phyloP scores from a whole-genome alignment of 2,888 invertebrate species.

The Mantis religiosa region DNA sequence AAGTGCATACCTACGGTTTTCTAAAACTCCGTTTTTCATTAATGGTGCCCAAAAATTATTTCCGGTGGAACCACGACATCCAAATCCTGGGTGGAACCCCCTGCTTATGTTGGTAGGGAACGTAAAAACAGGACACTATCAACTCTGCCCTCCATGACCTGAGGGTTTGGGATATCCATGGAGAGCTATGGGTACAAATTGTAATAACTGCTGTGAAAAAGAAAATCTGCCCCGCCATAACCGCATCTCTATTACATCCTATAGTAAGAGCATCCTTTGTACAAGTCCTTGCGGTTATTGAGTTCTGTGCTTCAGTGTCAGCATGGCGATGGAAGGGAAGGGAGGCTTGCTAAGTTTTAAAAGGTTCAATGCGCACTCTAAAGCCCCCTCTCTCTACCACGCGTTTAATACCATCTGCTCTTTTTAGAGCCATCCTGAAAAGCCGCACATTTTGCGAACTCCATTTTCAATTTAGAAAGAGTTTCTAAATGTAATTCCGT shows the following conservation, averaged over 20 bases:
- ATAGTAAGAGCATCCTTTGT: background rate
- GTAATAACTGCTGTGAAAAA: background rate
- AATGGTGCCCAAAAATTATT: too few relatives aligned
- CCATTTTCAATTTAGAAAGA: conserved; percentile 10
- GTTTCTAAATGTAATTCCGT: background rate
- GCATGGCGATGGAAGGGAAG: too few relatives aligned
- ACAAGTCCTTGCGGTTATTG: background rate
- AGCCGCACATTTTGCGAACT: background rate
- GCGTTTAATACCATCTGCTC: background rate
- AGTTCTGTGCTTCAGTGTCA: background rate
- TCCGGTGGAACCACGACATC: too few relatives aligned
- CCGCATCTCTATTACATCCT: background rate
- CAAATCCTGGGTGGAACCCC: too few relatives aligned
- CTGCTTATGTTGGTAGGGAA: too few relatives aligned
- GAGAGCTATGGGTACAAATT: too few relatives aligned
- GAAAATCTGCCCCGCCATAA: background rate
- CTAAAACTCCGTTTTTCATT: too few relatives aligned
- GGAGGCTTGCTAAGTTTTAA: background rate
- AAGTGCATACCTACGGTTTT: too few relatives aligned
- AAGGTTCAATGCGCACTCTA: background rate
- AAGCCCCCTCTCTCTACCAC: background rate
- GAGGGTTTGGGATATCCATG: too few relatives aligned
- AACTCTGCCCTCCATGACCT: too few relatives aligned
- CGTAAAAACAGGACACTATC: too few relatives aligned
- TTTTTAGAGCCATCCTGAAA: background rate